These are phyloP conservation scores for Pseudochirops corinnae DNA, from an alignment of 2,797 vertebrate species.

Conservation along the genomic window DNA sequence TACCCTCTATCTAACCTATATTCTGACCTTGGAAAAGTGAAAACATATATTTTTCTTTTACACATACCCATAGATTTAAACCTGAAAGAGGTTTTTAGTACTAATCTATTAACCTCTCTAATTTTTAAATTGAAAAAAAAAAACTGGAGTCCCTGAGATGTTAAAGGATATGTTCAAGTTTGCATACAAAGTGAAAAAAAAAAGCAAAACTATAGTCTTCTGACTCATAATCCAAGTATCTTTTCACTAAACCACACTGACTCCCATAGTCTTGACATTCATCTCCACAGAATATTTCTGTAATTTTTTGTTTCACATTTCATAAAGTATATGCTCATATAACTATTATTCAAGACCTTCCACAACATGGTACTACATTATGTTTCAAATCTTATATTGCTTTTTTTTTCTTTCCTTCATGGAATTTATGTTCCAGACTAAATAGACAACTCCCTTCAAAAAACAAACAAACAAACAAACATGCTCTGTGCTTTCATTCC, in stretches of 20 bases:
- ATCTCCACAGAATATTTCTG: neutral
- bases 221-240: neutral
- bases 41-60: neutral
- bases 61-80: neutral
- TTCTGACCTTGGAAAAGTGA: neutral
- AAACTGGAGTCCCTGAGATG: neutral
- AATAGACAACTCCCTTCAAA: neutral
- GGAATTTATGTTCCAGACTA: neutral
- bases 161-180: neutral
- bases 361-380: neutral
- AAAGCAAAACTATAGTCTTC: neutral
- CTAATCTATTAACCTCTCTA: neutral
- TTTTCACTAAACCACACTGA: neutral
- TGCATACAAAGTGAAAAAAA: neutral
- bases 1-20: neutral
- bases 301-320: neutral
- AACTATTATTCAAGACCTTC: neutral
- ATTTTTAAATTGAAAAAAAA: neutral
- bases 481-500: neutral
- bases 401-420: neutral
- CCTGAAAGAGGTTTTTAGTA: neutral
- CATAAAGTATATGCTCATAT: neutral
- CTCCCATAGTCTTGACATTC: neutral
- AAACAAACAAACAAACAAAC: too few relatives aligned
- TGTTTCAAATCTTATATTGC: too few relatives aligned